Percentiles rank a stretch among this genome's conserved stretches.
These are phyloP conservation scores for Listronotus bonariensis DNA, from an alignment of 1,140 invertebrate genomes.

Conservation along the genomic window DNA sequence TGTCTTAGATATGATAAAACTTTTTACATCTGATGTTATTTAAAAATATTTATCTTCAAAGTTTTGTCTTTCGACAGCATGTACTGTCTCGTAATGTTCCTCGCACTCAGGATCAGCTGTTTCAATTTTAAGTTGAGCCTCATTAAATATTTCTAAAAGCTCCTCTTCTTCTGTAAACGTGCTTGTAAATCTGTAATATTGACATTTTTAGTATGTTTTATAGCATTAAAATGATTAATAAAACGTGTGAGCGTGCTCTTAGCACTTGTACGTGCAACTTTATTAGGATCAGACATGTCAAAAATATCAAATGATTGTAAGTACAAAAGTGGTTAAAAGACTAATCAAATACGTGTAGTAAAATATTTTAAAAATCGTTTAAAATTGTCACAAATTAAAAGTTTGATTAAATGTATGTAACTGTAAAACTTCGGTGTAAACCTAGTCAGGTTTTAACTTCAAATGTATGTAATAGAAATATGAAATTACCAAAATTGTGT, in stretches of 20 bases:
- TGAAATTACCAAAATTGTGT: too few species aligned
- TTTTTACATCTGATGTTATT: slow-evolving; percentile 9
- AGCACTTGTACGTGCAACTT: too few species aligned
- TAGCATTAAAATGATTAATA: slow-evolving; percentile 10
- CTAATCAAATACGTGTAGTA: too few species aligned
- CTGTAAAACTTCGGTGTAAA: too few species aligned
- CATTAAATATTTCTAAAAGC: slow-evolving; percentile 10
- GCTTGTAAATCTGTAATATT: slow-evolving; percentile 12
- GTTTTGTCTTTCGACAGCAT: slow-evolving; percentile 3
- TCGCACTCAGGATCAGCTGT: slow-evolving; percentile 7
- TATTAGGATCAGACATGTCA: too few species aligned
- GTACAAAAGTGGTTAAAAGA: too few species aligned
- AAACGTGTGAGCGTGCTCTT: slow-evolving; percentile 22
- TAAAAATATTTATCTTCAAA: slow-evolving; percentile 20
- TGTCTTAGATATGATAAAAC: background rate
- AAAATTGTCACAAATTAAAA: too few species aligned
- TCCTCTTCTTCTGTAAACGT: slow-evolving; percentile 7
- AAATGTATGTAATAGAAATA: too few species aligned
- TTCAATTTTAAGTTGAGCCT: slow-evolving; percentile 18
- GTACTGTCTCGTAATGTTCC: slow-evolving; percentile 8
- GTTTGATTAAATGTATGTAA: too few species aligned
- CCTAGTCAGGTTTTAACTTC: too few species aligned
- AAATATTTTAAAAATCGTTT: too few species aligned
- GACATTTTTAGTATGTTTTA: slow-evolving; percentile 10
- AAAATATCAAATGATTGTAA: too few species aligned